Evolutionary conservation across 2,888 invertebrate genomes (phyloP), one percentile per base, ranked within the genome.

Genomic region (Drosophila cognata): DNA sequence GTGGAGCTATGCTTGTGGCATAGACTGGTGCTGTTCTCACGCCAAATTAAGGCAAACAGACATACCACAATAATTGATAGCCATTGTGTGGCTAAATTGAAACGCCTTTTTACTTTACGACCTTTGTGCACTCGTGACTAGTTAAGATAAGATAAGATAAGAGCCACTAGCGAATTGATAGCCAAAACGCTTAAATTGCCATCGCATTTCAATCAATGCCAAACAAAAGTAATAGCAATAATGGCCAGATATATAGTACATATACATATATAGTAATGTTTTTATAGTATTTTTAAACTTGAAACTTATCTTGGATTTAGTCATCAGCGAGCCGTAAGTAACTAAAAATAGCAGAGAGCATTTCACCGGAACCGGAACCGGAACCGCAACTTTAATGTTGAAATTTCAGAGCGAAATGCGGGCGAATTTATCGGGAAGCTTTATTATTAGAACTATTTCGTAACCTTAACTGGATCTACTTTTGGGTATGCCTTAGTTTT

Each of bases 51-150:
- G 56, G 59, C 50, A 71, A 61, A 73, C 67, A 78, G 61, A 53
- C 67, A 78, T 58, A 53, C 33, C 11, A 58, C 57, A 59, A 58
- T 57, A 75, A 82, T 78, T 78, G 59, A 65, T 60, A 51, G 52
- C 43, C 58, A 71, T 74, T 82, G 69, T 82, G n/a, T 11, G 16
- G n/a, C n/a, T 41, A 58, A 77, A 57, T 64, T 69, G 46, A 64
- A 38, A 57, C 28, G 51, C 16, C 62, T 64, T 64, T 38, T 35
- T 25, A 21, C 29, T 66, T 11, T 4, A 35, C 41, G 33, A 59
- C 50, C 64, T 77, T 72, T 62, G 66, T 21, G n/a, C 35, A 13
- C 48, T 60, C 48, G 46, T 35, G 48, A 50, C 31, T 33, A 41
- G 59, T 33, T 16, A 2, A 25, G 72, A 79, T 76, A 35, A 79